Conservation (phyloP, 2,113 vertebrate species). For the Protomyctophum bolini region DNA sequence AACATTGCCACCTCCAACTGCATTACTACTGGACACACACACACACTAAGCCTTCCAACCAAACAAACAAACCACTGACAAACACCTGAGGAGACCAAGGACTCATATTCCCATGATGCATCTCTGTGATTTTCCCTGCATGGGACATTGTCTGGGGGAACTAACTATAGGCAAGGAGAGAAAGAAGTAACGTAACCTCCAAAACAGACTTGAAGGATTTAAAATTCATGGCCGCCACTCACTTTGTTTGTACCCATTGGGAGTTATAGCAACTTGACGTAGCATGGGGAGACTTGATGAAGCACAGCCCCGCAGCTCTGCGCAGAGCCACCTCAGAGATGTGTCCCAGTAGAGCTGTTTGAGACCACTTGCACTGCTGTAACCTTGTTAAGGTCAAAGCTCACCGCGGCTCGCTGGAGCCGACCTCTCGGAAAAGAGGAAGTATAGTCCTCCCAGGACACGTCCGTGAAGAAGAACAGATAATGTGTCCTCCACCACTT, state of each 20-base stretch:
- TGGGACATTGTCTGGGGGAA: conserved; percentile 1
- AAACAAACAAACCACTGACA: background rate
- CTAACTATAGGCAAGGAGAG: background rate
- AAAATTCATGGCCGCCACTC: background rate
- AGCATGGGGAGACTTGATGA: conserved; percentile 39
- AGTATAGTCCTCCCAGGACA: conserved; percentile 21
- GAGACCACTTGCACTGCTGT: conserved; percentile 26
- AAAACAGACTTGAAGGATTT: conserved; percentile 31
- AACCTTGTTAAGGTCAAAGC: conserved; percentile 45
- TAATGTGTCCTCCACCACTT: conserved; percentile 13
- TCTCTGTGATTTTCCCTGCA: background rate
- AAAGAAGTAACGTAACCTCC: background rate
- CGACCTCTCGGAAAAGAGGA: conserved; percentile 30
- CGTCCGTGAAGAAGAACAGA: conserved; percentile 44
- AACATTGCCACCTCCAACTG: conserved; percentile 3
- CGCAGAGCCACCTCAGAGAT: conserved; percentile 26
- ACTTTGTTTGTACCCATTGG: conserved; percentile 10
- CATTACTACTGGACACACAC: conserved; percentile 12
- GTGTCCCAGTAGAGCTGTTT: conserved; percentile 10
- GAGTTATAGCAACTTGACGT: conserved; percentile 11
- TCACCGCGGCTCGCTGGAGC: conserved; percentile 11
- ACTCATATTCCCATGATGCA: conserved; percentile 7
- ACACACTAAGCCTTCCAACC: conserved; percentile 5
- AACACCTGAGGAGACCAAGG: background rate
- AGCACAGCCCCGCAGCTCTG: conserved; percentile 28